Base-by-base conservation (phyloP, 1,140 invertebrate genomes). In the Alviniconcha marisindica region DNA sequence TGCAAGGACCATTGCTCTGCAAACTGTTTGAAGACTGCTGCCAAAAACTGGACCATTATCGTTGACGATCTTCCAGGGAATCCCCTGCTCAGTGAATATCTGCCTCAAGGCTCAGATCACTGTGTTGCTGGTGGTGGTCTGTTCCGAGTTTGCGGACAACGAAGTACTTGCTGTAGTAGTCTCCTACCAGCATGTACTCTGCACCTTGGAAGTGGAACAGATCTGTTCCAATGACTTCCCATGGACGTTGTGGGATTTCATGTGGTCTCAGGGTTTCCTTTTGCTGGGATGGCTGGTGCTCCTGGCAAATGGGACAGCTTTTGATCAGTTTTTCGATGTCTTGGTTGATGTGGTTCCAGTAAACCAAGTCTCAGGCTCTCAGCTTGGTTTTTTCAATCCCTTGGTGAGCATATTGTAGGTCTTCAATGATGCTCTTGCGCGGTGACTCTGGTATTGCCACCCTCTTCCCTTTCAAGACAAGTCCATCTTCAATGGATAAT, bases 321-420 rank as follows among this genome's bases (percentile, higher is more conserved):
- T 85, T 83, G 56, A 94, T 85, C 31, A 91, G 84, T 69, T 92
- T 85, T 89, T 92, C 90, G 54, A 94, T 94, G 73, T 94, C 90
- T 73, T 91, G 90, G 54, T 87, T 88, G 82, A 94, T 93, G 31
- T 86, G 87, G 40, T 91, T 91, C 92, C 93, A 94, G 84, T 88
- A 94, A 54, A 94, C 85, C 36, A 86, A 69, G 78, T 93, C 85
- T 84, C 90, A 87, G 36, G 93, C 92, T 80, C 87, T 83, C 40
- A 81, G 77, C 84, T 90, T 90, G 77, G 88, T 91, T 85, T 93
- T 93, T 71, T 92, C 92, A 12, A 95, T 93, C 7, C 94, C 94
- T 4, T 92, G 91, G 86, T 95, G 94, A 4, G 91, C 92, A 18
- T 82, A 78, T 89, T 95, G 94, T 24, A 95, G 86, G 80, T 93